Evolutionary conservation across 2,113 vertebrate genomes (phyloP).

Genomic region (Chamaetylas fuelleborni): DNA sequence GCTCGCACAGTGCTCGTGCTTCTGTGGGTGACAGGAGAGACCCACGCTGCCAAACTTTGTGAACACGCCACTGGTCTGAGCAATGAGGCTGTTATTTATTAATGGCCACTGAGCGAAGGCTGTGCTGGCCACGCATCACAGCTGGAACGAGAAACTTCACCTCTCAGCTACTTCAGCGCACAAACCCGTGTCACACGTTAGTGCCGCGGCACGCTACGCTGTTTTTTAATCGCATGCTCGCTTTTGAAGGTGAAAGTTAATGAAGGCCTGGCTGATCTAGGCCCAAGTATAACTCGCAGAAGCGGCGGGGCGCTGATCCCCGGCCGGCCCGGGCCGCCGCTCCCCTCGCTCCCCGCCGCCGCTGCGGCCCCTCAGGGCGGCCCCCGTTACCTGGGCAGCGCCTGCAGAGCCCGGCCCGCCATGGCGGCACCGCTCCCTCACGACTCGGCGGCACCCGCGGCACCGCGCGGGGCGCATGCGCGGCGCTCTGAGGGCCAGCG

Average conservation of each 20-base stretch:
- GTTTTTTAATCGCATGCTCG: fast-evolving
- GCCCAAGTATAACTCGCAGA: not conserved
- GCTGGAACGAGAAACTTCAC: fast-evolving
- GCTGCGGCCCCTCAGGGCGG: not conserved
- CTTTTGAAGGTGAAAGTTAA: not conserved
- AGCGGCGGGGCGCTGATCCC: not conserved
- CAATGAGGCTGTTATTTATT: not conserved
- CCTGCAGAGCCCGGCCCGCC: not conserved
- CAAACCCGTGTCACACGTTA: fast-evolving
- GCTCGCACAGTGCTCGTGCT: fast-evolving
- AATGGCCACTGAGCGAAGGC: too few species aligned
- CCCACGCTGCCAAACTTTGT: fast-evolving
- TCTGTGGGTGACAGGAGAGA: not conserved
- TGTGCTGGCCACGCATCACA: fast-evolving
- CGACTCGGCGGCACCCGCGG: not conserved
- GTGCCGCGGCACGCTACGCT: fast-evolving
- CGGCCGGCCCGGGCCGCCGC: not conserved
- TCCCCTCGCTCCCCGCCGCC: not conserved
- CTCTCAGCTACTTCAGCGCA: not conserved
- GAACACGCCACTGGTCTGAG: fast-evolving
- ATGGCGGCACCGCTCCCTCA: not conserved
- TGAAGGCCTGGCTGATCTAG: not conserved
- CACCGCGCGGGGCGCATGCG: not conserved
- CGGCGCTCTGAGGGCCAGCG: not conserved
- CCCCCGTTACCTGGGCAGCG: slow-evolving; percentile 9